Percentiles rank a stretch among this genome's conserved stretches.
phyloP scores from a whole-genome alignment of 2,888 invertebrate genomes.

The Embidobia sp. region DNA sequence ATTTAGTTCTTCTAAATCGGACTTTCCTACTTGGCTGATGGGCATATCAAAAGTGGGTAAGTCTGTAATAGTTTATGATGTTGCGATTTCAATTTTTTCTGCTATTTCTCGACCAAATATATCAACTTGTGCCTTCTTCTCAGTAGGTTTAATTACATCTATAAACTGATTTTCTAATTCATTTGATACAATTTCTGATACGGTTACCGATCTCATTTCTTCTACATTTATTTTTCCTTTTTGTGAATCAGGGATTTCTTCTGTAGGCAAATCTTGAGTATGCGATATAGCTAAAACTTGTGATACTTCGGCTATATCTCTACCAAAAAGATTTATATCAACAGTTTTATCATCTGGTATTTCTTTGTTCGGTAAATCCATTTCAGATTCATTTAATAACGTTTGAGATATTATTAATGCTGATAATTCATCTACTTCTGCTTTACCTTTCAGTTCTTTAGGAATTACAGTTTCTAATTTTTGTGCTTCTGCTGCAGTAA shows the following conservation, averaged over 20 bases:
- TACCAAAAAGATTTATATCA: slow-evolving; percentile 53
- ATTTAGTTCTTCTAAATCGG: slow-evolving; percentile 72
- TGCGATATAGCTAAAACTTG: slow-evolving; percentile 70
- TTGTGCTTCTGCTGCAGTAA: slow-evolving; percentile 39
- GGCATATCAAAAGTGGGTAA: slow-evolving; percentile 70
- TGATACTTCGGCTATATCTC: slow-evolving; percentile 79
- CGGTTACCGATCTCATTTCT: slow-evolving; percentile 70
- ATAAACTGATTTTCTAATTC: slow-evolving; percentile 67
- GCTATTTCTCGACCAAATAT: slow-evolving; percentile 80
- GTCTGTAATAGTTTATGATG: slow-evolving; percentile 79
- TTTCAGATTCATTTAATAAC: slow-evolving; percentile 70
- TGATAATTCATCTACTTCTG: slow-evolving; percentile 71
- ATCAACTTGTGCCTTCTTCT: slow-evolving; percentile 42
- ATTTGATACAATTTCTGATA: slow-evolving; percentile 69
- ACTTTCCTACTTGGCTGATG: slow-evolving; percentile 69
- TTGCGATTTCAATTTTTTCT: slow-evolving; percentile 82
- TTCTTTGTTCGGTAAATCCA: slow-evolving; percentile 61
- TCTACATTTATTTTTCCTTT: slow-evolving; percentile 69
- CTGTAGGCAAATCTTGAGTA: slow-evolving; percentile 68
- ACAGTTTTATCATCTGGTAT: slow-evolving; percentile 73
- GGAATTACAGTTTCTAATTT: slow-evolving; percentile 49
- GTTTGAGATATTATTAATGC: slow-evolving; percentile 73
- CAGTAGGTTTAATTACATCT: not conserved
- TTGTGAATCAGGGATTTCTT: slow-evolving; percentile 70
- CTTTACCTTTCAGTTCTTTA: slow-evolving; percentile 71